These are phyloP conservation scores for Acropternis orthonyx DNA, from an alignment of 2,797 vertebrate species.

Conservation along the genomic window DNA sequence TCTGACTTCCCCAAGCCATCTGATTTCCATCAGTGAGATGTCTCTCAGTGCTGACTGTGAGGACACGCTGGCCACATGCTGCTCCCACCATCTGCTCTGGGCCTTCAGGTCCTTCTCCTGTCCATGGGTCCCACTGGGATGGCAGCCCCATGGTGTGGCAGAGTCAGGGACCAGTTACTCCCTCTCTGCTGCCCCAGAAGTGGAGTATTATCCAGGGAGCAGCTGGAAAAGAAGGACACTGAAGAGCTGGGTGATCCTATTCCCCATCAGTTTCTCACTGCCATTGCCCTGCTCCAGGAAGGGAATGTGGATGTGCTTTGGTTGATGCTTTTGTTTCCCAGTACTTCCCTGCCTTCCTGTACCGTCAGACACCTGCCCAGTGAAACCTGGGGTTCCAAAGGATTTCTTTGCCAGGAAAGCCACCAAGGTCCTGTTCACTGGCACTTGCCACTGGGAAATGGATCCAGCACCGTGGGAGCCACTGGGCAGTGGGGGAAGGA, in stretches of 20 bases:
- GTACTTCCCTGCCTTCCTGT: neutral
- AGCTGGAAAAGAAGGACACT: neutral
- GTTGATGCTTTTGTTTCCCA: neutral
- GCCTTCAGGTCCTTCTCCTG: neutral
- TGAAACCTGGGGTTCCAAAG: neutral
- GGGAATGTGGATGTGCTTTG: neutral
- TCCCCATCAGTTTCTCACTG: neutral
- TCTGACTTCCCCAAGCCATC: neutral
- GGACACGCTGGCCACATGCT: neutral
- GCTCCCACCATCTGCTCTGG: neutral
- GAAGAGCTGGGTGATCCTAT: neutral
- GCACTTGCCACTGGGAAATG: neutral
- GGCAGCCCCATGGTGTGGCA: accelerated
- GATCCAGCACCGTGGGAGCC: neutral
- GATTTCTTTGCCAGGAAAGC: neutral
- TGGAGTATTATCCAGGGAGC: neutral
- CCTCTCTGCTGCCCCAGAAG: neutral
- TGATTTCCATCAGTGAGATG: neutral
- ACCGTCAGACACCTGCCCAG: neutral
- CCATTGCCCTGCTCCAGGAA: neutral
- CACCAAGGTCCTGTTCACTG: neutral
- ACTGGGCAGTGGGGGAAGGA: neutral
- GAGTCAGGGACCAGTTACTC: neutral
- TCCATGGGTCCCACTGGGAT: neutral
- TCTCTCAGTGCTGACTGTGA: accelerated